Base-by-base conservation (phyloP, 2,888 invertebrate genomes). In the Anodontia alba region DNA sequence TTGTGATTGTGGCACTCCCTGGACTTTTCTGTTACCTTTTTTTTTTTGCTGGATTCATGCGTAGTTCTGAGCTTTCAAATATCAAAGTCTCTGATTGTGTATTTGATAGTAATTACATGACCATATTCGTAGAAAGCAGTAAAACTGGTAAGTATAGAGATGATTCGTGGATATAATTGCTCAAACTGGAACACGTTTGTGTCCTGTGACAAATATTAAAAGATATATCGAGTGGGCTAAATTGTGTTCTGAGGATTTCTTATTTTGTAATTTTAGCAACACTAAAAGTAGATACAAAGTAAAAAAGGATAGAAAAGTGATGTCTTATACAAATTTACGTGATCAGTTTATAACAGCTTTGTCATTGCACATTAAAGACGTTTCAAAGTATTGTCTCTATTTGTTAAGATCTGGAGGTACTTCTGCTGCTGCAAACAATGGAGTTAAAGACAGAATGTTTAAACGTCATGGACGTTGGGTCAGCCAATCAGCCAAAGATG, bases 61-160 rank as follows among this genome's bases (percentile, higher is more conserved):
- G 79, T 0, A 75, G 71, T 66, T 43, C 66, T 38, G 79, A 79
- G 38, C 10, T 79, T 12, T 36, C 74, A 29, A 71, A 38, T 42
- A 71, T 81, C n/a, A 42, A 38, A 33, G 3, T 38, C 20, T 77
- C 66, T 15, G 77, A 81, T 73, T 17, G 74, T 1, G 15, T 31
- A 0, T 69, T 81, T 71, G 17, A 80, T 23, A 0, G 2, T 0
- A 15, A 51, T 3, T 66, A 72, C 36, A 71, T 72, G 42, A 17
- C 43, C 0, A 33, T 76, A 23, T 76, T 72, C 20, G 38, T 76
- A 17, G 76, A 76, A 69, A 74, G 26, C 0, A 75, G 75, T 62
- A 83, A 83, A 31, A 78, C 80, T 5, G 80, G 78, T 26, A 78
- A 75, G 49, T 78, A 79, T 68, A 38, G 83, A 31, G 67, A 79